Evolutionary conservation across 2,888 invertebrate species (phyloP).

Genomic region (Acleris holmiana): DNA sequence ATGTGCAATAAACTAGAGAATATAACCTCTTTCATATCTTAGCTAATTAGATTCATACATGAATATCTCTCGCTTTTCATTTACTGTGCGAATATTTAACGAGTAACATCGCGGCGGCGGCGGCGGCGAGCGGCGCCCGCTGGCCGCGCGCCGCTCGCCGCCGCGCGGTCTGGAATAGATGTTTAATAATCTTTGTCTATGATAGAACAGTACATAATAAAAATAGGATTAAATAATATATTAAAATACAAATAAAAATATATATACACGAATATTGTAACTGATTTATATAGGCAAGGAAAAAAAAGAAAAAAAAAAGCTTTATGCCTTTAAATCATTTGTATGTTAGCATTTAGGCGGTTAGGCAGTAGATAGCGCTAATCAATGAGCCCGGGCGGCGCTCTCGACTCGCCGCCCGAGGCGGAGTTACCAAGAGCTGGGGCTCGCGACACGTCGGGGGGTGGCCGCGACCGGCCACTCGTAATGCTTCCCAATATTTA

Average conservation of each 20-base stretch:
- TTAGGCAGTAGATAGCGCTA: slow-evolving; percentile 76
- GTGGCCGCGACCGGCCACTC: slow-evolving; percentile 62
- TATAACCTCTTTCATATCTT: slow-evolving; percentile 77
- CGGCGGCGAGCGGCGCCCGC: neutral
- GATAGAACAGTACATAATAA: slow-evolving; percentile 80
- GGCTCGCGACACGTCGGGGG: slow-evolving; percentile 48
- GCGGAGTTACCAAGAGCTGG: slow-evolving; percentile 55
- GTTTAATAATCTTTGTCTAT: slow-evolving; percentile 81
- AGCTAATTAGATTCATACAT: slow-evolving; percentile 77
- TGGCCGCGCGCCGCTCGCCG: slow-evolving; percentile 11
- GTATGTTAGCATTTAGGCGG: slow-evolving; percentile 75
- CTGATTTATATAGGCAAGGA: slow-evolving; percentile 75
- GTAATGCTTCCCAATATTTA: slow-evolving; percentile 63
- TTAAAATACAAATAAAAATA: slow-evolving; percentile 83
- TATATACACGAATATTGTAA: slow-evolving; percentile 80
- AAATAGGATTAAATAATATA: slow-evolving; percentile 73
- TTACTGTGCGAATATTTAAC: slow-evolving; percentile 56
- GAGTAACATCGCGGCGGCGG: slow-evolving; percentile 48
- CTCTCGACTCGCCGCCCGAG: slow-evolving; percentile 51
- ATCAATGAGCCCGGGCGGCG: slow-evolving; percentile 51
- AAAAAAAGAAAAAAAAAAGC: slow-evolving; percentile 75
- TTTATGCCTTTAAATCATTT: slow-evolving; percentile 82
- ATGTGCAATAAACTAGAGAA: slow-evolving; percentile 80
- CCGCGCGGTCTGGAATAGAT: slow-evolving; percentile 59
- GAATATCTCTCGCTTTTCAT: slow-evolving; percentile 74